Base-by-base conservation (phyloP, 1,140 invertebrate species). In the Neelides sp. region DNA sequence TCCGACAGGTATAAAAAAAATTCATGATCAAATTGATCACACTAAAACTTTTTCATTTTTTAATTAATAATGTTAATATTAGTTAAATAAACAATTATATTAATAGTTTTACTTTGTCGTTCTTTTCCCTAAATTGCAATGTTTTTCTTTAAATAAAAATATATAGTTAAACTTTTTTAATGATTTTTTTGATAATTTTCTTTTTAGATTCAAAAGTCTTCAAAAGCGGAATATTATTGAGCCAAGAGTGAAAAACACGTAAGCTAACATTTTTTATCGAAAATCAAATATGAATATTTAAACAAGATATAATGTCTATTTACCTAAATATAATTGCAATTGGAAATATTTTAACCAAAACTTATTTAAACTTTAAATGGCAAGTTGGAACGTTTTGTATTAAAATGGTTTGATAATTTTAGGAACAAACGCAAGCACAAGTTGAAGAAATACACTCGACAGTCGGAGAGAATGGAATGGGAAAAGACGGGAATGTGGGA, bases 221-320 rank as follows among this genome's bases (percentile, higher is more conserved):
- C 84, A 89, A 67, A 81, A 80, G 59, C 74, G 85, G 63, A 85
- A 82, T 64, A 76, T 85, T 43, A 64, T 85, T 49, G 78, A 81
- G 60, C 74, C 79, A 15, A 62, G 72, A 54, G 48, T 64, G 13
- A 63, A 59, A 52, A 64, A 66, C 32, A 69, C 65, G 69, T 71
- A 67, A 48, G 58, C 52, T 52, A 60, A 58, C 26, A 44, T 32
- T 32, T 32, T 32, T n/a, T n/a, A n/a, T n/a, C n/a, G n/a, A n/a
- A n/a, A n/a, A n/a, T n/a, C n/a, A n/a, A n/a, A n/a, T n/a, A n/a
- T n/a, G n/a, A n/a, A n/a, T n/a, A n/a, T n/a, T n/a, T n/a, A n/a
- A n/a, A n/a, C n/a, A n/a, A n/a, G n/a, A n/a, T n/a, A n/a, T n/a
- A n/a, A n/a, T n/a, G n/a, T n/a, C n/a, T n/a, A n/a, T n/a, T n/a